Base-by-base conservation (phyloP, 1,140 invertebrate genomes). In the Himalopsyche phryganea region DNA sequence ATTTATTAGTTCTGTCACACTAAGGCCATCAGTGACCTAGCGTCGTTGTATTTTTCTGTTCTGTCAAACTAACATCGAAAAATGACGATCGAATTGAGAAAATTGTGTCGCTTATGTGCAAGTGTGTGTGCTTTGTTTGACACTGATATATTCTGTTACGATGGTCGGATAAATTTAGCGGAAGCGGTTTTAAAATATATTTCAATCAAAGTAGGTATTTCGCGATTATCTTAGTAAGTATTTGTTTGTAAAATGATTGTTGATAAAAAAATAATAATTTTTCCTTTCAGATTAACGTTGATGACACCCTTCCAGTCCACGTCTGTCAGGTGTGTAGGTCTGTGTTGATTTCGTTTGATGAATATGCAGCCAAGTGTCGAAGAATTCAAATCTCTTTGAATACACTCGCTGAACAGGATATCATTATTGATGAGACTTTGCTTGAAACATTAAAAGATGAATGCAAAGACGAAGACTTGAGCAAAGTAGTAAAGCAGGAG, bases 111-210 rank as follows among this genome's bases (percentile, higher is more conserved):
- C 9, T 20, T 52, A 2, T 52, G 50, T 32, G 50, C 38, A 38
- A 40, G 42, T 15, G 2, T 42, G n/a, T 28, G 50, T 10, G 28
- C 19, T 52, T 28, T 28, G 23, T 28, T 23, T 14, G 50, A 42
- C 1, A 3, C 15, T 15, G 17, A 52, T 44, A 52, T n/a, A 28
- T 7, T 52, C 32, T 44, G 15, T 14, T 42, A 9, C 36, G 20
- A 28, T 42, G 19, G 28, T 44, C 10, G 18, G 11, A 23, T 11
- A 20, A 20, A 52, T n/a, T 42, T 52, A 32, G 17, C 17, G 20
- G 23, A 52, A 3, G 10, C 23, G 2, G 41, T 52, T 23, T 6
- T 41, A 5, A 52, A 52, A 18, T 52, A 52, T 42, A 42, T 52
- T 14, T 20, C 36, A 13, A 52, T 52, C n/a, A 32, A 41, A 20